Percentiles rank a stretch among this genome's conserved stretches.
phyloP scores from a whole-genome alignment of 2,888 invertebrate species.

The Hemaris fuciformis region DNA sequence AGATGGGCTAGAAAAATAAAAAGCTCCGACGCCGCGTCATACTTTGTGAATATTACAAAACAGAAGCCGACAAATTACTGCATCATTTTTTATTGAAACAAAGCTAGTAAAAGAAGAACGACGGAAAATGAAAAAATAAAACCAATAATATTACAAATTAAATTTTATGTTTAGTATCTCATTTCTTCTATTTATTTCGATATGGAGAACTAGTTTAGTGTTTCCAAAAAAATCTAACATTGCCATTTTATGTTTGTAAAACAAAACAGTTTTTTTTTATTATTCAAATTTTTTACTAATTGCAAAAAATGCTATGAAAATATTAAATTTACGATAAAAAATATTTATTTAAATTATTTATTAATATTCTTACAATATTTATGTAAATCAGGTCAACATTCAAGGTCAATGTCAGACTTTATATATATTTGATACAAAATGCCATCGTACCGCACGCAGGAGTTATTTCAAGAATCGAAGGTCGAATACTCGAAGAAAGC shows the following conservation, averaged over 20 bases:
- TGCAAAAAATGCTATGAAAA: not conserved
- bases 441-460: slow-evolving; percentile 15
- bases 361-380: slow-evolving; percentile 6
- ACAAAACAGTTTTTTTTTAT: too few relatives aligned
- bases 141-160: too few relatives aligned
- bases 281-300: not conserved
- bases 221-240: too few relatives aligned
- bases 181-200: too few relatives aligned
- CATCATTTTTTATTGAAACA: too few relatives aligned
- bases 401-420: slow-evolving; percentile 71
- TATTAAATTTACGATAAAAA: not conserved
- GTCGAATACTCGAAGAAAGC: slow-evolving; percentile 39
- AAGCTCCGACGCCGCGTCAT: not conserved
- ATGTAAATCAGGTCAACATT: slow-evolving; percentile 50
- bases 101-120: too few relatives aligned
- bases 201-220: too few relatives aligned
- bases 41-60: not conserved
- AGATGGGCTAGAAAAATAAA: not conserved
- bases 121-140: too few relatives aligned
- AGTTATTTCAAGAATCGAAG: slow-evolving; percentile 31
- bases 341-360: not conserved
- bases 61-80: too few relatives aligned
- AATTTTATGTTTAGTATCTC: too few relatives aligned
- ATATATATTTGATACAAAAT: not conserved
- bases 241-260: too few relatives aligned